Evolutionary conservation across 2,888 invertebrate genomes (phyloP), one percentile per base, ranked within the genome.

Genomic region (Spatulosminthurus flaviceps): DNA sequence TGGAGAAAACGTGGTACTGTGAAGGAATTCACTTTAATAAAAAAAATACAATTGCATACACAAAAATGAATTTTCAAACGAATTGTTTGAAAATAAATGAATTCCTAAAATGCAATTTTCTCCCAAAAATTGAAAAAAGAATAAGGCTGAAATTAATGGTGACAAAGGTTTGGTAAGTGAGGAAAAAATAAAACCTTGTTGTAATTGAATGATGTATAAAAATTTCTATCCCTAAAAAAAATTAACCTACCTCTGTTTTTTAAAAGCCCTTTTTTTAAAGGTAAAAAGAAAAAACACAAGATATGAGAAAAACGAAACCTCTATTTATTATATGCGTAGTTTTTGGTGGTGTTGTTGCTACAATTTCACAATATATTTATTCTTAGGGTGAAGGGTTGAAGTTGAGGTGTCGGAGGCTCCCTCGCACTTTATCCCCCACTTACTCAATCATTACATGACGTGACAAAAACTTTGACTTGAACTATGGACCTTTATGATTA

Each of bases 371-470:
- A 64, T 24, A 64, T 64, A 64, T 64, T 64, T 64, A 64, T 64
- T 64, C 64, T 64, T 64, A 69, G 29, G 60, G 80, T 80, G 80
- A 71, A 64, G 80, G 81, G 79, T 74, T 70, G 78, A 79, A 80
- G 81, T 79, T 79, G 80, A 81, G 82, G 81, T 81, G 81, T 82
- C 77, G 81, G 81, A 81, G 82, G 81, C 81, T 80, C 80, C 82
- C 81, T 80, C 79, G 64, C 51, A 77, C 79, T 80, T 81, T 81
- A 29, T 69, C 73, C 79, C 79, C 77, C 79, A 79, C 77, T 77
- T 79, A 81, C 73, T 81, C 79, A 80, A 78, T 80, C 80, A 71
- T 78, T 69, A 80, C 78, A 72, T 78, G 78, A 78, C 78, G 77
- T 70, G 77, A 77, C 77, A 71, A n/a, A n/a, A 41, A 28, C 64